phyloP scores from a whole-genome alignment of 1,140 invertebrate species.

The Lucilia sericata region DNA sequence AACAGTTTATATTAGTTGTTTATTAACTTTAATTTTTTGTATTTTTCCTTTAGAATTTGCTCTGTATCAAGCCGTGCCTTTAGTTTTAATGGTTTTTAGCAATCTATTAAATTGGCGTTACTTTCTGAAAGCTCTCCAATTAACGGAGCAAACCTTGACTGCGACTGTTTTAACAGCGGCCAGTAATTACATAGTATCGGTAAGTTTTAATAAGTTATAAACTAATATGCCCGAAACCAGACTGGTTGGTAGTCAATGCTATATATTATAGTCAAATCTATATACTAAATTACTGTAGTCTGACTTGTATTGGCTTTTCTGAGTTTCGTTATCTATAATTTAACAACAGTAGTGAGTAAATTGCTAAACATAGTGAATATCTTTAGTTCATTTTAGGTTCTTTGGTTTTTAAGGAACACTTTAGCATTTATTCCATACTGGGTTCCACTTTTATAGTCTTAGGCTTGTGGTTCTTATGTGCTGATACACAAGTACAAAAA shows the following conservation, averaged over 20 bases:
- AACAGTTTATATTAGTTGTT: not conserved
- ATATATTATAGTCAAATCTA: no score
- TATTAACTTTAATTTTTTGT: not conserved
- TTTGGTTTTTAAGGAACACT: constrained; percentile 55
- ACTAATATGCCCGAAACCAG: no score
- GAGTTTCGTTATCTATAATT: no score
- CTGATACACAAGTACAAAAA: not conserved
- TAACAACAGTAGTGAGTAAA: no score
- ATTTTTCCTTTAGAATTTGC: constrained; percentile 47
- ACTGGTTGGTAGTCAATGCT: no score
- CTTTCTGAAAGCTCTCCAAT: constrained; percentile 72
- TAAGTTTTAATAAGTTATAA: constrained; percentile 56
- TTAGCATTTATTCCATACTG: constrained; percentile 53
- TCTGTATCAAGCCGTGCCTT: constrained; percentile 53
- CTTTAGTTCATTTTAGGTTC: constrained; percentile 59
- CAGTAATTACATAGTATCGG: constrained; percentile 73
- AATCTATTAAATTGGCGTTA: constrained; percentile 72
- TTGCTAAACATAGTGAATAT: not conserved
- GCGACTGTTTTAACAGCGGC: constrained; percentile 71
- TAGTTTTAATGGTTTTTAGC: constrained; percentile 70
- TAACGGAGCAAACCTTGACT: constrained; percentile 70
- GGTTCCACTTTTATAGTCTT: constrained; percentile 58
- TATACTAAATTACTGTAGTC: no score
- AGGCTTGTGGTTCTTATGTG: constrained; percentile 62
- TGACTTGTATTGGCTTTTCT: no score